Evolutionary conservation across 2,113 vertebrate species (phyloP).

Genomic region (Ictidomys tridecemlineatus): DNA sequence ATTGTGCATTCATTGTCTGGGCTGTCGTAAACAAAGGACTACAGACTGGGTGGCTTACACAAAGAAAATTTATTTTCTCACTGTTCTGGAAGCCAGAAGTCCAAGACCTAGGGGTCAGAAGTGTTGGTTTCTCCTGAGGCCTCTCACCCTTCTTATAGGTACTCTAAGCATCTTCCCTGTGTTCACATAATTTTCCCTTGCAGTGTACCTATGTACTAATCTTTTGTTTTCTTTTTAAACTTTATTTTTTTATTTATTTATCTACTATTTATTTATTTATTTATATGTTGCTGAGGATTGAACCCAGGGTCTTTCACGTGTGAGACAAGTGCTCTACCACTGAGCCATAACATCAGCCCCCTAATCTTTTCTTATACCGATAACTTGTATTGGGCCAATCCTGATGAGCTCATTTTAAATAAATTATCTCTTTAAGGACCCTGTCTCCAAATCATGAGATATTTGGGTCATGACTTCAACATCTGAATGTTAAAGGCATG

Average conservation of each 20-base stretch:
- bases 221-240: neutral
- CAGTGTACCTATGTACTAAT: neutral
- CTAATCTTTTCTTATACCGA: too few species aligned
- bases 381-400: too few species aligned
- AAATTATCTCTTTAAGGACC: neutral
- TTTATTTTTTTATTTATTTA: too few species aligned
- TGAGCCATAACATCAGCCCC: too few species aligned
- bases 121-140: neutral
- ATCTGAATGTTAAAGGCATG: neutral
- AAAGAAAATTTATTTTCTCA: neutral
- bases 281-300: too few species aligned
- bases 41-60: neutral
- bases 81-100: neutral
- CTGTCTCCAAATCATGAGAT: neutral
- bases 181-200: neutral
- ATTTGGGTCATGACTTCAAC: neutral
- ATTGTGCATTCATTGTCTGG: neutral
- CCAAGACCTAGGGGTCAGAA: neutral
- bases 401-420: too few species aligned
- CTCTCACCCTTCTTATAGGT: neutral
- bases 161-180: neutral
- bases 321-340: too few species aligned
- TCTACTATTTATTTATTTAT: too few species aligned
- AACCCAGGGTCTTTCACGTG: too few species aligned
- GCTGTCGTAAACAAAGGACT: neutral